A percentile compares a stretch with the other conserved stretches of the same genome.
Evolutionary conservation across 2,888 invertebrate genomes (phyloP).

Genomic region (Clepsis dumicolana): DNA sequence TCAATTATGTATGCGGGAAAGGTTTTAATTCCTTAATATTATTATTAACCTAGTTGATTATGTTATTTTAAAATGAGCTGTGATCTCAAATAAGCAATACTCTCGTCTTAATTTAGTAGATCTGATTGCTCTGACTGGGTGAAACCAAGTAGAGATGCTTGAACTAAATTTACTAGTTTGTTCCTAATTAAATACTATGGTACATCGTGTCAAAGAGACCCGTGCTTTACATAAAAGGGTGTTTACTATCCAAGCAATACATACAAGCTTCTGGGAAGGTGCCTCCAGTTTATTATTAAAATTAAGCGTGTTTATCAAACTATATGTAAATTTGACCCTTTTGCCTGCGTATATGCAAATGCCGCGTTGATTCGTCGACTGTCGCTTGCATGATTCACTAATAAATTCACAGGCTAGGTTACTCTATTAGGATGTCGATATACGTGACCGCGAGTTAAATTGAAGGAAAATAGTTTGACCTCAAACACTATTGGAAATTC

Average conservation of each 20-base stretch:
- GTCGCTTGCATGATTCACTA: constrained; percentile 22
- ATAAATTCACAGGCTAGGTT: constrained; percentile 17
- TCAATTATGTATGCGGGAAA: too few species aligned
- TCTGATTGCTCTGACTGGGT: too few species aligned
- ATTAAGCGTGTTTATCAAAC: constrained; percentile 39
- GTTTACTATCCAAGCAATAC: constrained; percentile 10
- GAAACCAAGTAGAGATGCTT: too few species aligned
- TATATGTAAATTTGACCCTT: constrained; percentile 39
- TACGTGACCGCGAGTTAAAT: not conserved
- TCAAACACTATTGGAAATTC: not conserved
- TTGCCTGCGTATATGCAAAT: constrained; percentile 37
- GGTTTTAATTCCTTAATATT: too few species aligned
- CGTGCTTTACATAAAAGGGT: constrained; percentile 28
- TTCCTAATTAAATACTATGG: constrained; percentile 1
- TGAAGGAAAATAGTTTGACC: not conserved
- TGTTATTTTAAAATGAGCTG: too few species aligned
- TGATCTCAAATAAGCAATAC: too few species aligned
- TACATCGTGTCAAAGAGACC: constrained; percentile 8
- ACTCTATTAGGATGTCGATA: not conserved
- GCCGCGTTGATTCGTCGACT: constrained; percentile 29
- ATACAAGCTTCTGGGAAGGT: constrained; percentile 14
- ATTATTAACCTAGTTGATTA: too few species aligned
- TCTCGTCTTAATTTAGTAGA: too few species aligned
- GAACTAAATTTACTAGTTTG: too few species aligned
- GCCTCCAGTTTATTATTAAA: constrained; percentile 33